These are phyloP conservation scores for Pandion haliaetus DNA, from an alignment of 2,113 vertebrate genomes.

Conservation along the genomic window DNA sequence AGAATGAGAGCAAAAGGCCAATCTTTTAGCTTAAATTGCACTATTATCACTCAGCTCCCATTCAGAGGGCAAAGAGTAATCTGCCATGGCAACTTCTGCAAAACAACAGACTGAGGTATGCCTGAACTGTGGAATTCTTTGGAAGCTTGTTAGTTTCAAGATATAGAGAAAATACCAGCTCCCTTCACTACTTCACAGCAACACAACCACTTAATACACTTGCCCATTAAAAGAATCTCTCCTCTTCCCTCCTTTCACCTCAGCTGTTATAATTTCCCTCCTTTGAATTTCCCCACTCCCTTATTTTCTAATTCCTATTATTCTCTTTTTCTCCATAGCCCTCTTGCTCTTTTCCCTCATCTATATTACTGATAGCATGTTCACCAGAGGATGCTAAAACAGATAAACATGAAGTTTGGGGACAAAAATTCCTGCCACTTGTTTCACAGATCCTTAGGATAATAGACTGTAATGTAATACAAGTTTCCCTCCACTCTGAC, in stretches of 20 bases:
- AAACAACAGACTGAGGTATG: slow-evolving; percentile 38
- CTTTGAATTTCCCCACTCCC: neutral
- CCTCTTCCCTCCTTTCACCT: neutral
- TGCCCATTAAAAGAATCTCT: neutral
- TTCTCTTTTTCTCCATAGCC: neutral
- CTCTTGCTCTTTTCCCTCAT: neutral
- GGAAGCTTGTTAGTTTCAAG: neutral
- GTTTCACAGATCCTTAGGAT: neutral
- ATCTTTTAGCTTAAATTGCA: slow-evolving; percentile 63
- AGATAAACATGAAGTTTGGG: neutral
- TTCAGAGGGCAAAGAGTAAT: slow-evolving; percentile 67
- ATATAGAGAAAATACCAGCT: neutral
- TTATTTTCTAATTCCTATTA: neutral
- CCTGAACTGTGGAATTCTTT: slow-evolving; percentile 66
- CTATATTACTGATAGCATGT: neutral
- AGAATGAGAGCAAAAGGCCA: slow-evolving; percentile 58
- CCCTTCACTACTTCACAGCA: neutral
- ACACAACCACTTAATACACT: neutral
- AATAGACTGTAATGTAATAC: neutral
- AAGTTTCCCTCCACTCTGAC: neutral
- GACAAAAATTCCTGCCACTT: neutral
- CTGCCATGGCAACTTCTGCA: slow-evolving; percentile 56
- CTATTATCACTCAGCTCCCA: slow-evolving; percentile 41
- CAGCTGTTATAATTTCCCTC: neutral
- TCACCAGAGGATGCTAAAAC: neutral